These are phyloP conservation scores for Distichodus sexfasciatus DNA, from an alignment of 2,797 vertebrate species.

Conservation along the genomic window DNA sequence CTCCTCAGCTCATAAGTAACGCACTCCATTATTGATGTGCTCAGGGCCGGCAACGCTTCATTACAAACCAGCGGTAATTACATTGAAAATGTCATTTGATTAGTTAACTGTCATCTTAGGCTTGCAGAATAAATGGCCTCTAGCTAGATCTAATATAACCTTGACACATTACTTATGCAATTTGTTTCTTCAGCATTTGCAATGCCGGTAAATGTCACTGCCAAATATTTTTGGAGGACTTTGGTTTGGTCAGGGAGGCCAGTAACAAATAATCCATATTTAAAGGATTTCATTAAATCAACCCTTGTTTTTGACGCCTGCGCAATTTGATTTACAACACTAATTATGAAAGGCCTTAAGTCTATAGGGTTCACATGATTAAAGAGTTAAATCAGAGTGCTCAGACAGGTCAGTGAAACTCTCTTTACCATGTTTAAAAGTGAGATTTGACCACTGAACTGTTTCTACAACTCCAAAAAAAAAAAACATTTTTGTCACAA, in stretches of 20 bases:
- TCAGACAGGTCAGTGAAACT: too few relatives aligned
- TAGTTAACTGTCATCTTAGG: slow-evolving; percentile 54
- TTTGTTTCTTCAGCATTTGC: slow-evolving; percentile 48
- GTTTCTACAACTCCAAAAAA: too few relatives aligned
- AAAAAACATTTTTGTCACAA: too few relatives aligned
- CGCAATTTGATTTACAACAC: too few relatives aligned
- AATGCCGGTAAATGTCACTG: neutral
- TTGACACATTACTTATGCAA: slow-evolving; percentile 54
- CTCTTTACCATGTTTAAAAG: too few relatives aligned
- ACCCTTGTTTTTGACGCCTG: too few relatives aligned
- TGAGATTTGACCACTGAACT: too few relatives aligned
- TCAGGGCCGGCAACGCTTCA: slow-evolving; percentile 16
- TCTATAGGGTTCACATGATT: too few relatives aligned
- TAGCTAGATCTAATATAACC: neutral
- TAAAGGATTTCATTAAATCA: neutral
- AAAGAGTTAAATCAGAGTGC: too few relatives aligned
- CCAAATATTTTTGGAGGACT: neutral
- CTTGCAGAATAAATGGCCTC: slow-evolving; percentile 2
- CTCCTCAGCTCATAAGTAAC: slow-evolving; percentile 19
- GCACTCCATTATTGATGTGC: slow-evolving; percentile 44
- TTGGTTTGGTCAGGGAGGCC: neutral
- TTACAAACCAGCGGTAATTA: slow-evolving; percentile 56
- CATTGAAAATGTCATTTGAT: slow-evolving; percentile 57
- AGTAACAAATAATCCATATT: neutral
- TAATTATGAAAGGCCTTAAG: too few relatives aligned